Evolutionary conservation across 2,797 vertebrate species (phyloP).

Genomic region (Harpagifer antarcticus): DNA sequence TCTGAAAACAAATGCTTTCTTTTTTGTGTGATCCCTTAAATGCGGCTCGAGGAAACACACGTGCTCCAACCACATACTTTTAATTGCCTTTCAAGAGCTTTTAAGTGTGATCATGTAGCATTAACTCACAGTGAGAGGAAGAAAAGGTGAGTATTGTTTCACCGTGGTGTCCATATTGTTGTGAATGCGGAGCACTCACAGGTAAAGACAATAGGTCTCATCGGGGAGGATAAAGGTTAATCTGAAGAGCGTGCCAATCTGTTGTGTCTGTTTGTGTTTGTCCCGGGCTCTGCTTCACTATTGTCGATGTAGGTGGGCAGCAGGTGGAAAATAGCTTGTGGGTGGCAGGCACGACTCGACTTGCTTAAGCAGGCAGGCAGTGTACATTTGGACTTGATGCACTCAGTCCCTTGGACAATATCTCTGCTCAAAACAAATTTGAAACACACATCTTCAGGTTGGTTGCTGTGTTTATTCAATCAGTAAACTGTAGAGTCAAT

Average conservation of each 20-base stretch:
- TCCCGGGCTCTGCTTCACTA: conserved; percentile 72
- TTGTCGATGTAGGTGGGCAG: conserved; percentile 78
- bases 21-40: neutral
- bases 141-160: conserved; percentile 52
- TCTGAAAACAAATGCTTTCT: conserved; percentile 5
- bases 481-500: neutral
- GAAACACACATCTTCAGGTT: neutral
- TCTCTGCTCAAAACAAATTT: conserved; percentile 10
- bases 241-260: conserved; percentile 64
- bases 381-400: conserved; percentile 53
- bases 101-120: conserved; percentile 6
- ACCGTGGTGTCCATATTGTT: conserved; percentile 43
- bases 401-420: conserved; percentile 25
- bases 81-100: conserved; percentile 11
- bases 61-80: neutral
- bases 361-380: conserved; percentile 46
- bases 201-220: conserved; percentile 69
- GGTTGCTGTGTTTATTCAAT: conserved; percentile 1
- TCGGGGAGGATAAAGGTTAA: conserved; percentile 73
- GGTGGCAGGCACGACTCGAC: conserved; percentile 74
- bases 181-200: conserved; percentile 31
- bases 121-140: conserved; percentile 32
- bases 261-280: conserved; percentile 75
- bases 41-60: neutral
- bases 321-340: conserved; percentile 79